A percentile compares a stretch with the other conserved stretches of the same genome.
Evolutionary conservation across 2,888 invertebrate species (phyloP).

Genomic region (Rhogogaster chlorosoma): DNA sequence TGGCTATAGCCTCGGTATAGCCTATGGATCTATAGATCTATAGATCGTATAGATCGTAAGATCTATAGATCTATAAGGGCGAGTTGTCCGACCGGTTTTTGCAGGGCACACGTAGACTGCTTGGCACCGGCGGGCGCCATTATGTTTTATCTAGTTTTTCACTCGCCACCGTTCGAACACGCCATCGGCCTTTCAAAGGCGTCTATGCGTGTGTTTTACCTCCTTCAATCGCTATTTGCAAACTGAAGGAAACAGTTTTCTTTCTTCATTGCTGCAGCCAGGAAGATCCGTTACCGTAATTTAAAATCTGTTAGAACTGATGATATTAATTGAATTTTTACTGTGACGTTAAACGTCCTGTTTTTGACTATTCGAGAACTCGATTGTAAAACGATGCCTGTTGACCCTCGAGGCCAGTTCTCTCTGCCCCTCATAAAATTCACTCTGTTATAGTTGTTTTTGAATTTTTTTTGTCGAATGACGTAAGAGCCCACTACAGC

Average conservation of each 20-base stretch:
- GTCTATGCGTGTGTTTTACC: slow-evolving; percentile 17
- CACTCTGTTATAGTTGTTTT: slow-evolving; percentile 1
- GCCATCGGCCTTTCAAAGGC: slow-evolving; percentile 33
- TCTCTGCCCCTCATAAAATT: slow-evolving; percentile 8
- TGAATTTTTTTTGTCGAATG: slow-evolving; percentile 11
- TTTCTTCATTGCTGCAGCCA: background rate
- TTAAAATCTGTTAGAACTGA: background rate
- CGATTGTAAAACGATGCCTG: background rate
- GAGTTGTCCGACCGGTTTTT: slow-evolving; percentile 67
- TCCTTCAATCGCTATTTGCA: slow-evolving; percentile 16
- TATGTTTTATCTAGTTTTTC: slow-evolving; percentile 49
- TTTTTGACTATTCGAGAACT: background rate
- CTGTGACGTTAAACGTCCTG: background rate
- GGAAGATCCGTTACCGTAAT: background rate
- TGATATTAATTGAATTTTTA: background rate
- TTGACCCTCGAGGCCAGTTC: background rate
- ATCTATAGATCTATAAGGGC: slow-evolving; percentile 53
- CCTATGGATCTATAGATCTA: slow-evolving; percentile 47
- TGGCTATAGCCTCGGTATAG: slow-evolving; percentile 1
- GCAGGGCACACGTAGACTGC: slow-evolving; percentile 69
- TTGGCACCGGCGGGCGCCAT: slow-evolving; percentile 67
- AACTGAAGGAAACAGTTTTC: background rate
- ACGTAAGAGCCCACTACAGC: slow-evolving; percentile 2
- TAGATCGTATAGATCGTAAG: slow-evolving; percentile 17
- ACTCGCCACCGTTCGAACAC: slow-evolving; percentile 40